Percentiles rank a stretch among this genome's conserved stretches.
Conservation (phyloP, 1,140 invertebrate genomes). For the Gonatopus flavifemur region DNA sequence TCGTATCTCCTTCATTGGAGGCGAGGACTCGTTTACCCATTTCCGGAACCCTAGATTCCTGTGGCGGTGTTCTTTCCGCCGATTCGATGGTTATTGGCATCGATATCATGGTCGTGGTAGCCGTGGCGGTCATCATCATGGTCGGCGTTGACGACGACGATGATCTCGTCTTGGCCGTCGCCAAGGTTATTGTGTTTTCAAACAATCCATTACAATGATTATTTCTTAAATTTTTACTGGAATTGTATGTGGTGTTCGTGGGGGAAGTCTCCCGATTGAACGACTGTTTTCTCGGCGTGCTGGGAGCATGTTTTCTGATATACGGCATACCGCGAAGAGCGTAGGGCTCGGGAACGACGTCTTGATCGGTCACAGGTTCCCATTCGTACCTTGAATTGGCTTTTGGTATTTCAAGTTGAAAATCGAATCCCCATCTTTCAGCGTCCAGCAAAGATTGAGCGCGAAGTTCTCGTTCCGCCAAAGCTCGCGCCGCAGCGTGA, state of each 20-base stretch:
- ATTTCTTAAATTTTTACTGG: neutral
- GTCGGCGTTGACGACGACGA: neutral
- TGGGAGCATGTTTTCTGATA: conserved; percentile 42
- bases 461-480: conserved; percentile 53
- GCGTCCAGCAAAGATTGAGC: conserved; percentile 51
- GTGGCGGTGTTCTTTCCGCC: conserved; percentile 48
- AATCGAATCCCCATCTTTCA: conserved; percentile 59
- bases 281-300: conserved; percentile 32
- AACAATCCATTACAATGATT: conserved; percentile 6
- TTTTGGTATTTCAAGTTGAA: conserved; percentile 47
- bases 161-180: neutral
- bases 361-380: conserved; percentile 41
- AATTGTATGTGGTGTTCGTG: neutral
- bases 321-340: conserved; percentile 53
- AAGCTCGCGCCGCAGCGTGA: conserved; percentile 53
- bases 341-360: conserved; percentile 53
- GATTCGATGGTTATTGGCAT: conserved; percentile 4
- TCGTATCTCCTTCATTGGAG: conserved; percentile 31
- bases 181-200: neutral
- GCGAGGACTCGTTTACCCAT: too few relatives aligned
- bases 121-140: neutral
- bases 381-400: conserved; percentile 50
- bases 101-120: neutral
- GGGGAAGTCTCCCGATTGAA: neutral
- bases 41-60: conserved; percentile 42